These are phyloP conservation scores for Mycalesis mineus DNA, from an alignment of 2,888 invertebrate genomes.

Conservation along the genomic window DNA sequence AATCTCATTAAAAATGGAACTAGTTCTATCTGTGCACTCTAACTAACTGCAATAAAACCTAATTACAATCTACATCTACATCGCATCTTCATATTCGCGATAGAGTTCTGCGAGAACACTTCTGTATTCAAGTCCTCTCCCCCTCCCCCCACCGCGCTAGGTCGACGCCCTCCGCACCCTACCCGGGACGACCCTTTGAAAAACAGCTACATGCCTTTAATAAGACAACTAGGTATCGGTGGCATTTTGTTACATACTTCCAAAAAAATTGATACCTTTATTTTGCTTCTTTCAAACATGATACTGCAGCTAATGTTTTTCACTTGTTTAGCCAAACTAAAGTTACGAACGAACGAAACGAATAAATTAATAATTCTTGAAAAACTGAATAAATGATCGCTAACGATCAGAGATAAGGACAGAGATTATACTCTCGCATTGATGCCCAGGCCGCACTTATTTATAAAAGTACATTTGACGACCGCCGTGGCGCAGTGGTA, in stretches of 20 bases:
- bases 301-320: no score
- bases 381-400: no score
- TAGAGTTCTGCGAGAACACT: slow-evolving; percentile 43
- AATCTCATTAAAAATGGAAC: no score
- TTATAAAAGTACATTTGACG: no score
- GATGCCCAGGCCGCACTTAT: no score
- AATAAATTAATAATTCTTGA: no score
- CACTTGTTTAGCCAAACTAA: no score
- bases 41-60: slow-evolving; percentile 21
- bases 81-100: slow-evolving; percentile 37
- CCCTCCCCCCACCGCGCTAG: slow-evolving; percentile 26
- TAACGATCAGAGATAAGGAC: no score
- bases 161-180: slow-evolving; percentile 39
- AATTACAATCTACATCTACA: slow-evolving; percentile 30
- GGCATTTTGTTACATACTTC: slow-evolving; percentile 16
- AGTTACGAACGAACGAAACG: no score
- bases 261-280: neutral
- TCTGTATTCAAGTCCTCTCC: slow-evolving; percentile 43
- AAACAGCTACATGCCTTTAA: slow-evolving; percentile 39
- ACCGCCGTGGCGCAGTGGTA: no score
- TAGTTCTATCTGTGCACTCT: neutral
- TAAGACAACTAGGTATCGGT: slow-evolving; percentile 23
- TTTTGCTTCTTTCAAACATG: neutral
- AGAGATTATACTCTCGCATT: no score
- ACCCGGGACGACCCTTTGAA: slow-evolving; percentile 32